Conservation (phyloP, 2,113 vertebrate genomes). For the Rhinolophus ferrumequinum region DNA sequence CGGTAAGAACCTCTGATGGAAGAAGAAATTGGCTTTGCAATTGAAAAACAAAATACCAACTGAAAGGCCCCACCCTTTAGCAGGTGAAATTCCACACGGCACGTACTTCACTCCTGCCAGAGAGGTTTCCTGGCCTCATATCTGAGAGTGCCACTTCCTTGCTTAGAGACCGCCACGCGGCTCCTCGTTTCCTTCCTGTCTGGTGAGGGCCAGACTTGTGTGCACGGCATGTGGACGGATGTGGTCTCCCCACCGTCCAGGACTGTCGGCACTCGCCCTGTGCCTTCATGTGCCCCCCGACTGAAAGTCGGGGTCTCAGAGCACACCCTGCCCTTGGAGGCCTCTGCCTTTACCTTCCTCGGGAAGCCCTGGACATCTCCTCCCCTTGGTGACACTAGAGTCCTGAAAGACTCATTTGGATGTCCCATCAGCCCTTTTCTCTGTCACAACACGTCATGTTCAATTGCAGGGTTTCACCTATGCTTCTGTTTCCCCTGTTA, state of each 20-base stretch:
- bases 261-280: background rate
- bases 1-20: conserved; percentile 85
- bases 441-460: background rate
- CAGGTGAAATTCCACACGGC: background rate
- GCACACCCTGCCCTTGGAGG: background rate
- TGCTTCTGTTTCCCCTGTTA: too few relatives aligned
- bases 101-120: accelerated
- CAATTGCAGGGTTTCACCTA: background rate
- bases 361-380: background rate
- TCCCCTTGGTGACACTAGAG: background rate
- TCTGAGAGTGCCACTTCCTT: accelerated
- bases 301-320: background rate
- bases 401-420: background rate
- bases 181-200: accelerated
- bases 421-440: background rate
- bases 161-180: background rate
- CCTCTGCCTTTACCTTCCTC: background rate
- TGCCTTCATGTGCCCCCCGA: accelerated
- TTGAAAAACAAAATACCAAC: background rate
- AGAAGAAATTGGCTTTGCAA: background rate
- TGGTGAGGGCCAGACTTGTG: background rate
- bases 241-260: accelerated
- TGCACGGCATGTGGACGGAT: accelerated
- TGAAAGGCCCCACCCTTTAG: accelerated
- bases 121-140: accelerated